Evolutionary conservation across 2,113 vertebrate genomes (phyloP), one percentile per base, ranked within the genome.

Genomic region (Garra rufa): DNA sequence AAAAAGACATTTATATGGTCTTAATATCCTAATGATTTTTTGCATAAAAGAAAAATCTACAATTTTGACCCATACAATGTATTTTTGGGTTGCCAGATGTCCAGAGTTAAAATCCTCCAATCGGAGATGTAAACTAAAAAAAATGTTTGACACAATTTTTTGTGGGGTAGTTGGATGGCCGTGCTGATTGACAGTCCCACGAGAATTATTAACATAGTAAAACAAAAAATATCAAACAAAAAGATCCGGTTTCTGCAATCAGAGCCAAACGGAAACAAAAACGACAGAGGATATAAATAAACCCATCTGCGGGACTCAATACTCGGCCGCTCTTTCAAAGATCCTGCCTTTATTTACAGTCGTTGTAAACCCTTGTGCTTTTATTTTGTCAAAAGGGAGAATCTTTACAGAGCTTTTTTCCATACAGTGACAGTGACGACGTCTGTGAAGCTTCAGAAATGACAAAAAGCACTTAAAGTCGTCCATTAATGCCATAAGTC

Each of bases 361-460:
- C 5, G 2, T n/a, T 41, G 9, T 41, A 41, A 70, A 11, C 34
- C 44, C 2, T 9, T 2, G 4, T 59, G 14, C 38, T 61, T 1
- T 9, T 52, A 7, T 57, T 59, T 15, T 9, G 15, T 19, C 48
- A 13, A 7, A 30, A 76, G 17, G 17, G 28, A 13, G 34, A 41
- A 41, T 69, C 57, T 61, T 26, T 24, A 59, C 55, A 0, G 9
- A 69, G 65, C 9, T 71, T 9, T n/a, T 6, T 1, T 63, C n/a
- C 41, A 14, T 73, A 73, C n/a, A 26, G 38, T 46, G 10, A 44
- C 69, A 44, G 69, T 44, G 41, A 8, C 6, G 41, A 44, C 14
- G 70, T 44, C 70, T 46, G 70, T 15, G 70, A 73, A 46, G 70
- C 41, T 73, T 41, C n/a, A 73, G 70, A 73, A 73, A 73, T 73